Evolutionary conservation across 2,888 invertebrate genomes (phyloP).

Genomic region (Troides helena): DNA sequence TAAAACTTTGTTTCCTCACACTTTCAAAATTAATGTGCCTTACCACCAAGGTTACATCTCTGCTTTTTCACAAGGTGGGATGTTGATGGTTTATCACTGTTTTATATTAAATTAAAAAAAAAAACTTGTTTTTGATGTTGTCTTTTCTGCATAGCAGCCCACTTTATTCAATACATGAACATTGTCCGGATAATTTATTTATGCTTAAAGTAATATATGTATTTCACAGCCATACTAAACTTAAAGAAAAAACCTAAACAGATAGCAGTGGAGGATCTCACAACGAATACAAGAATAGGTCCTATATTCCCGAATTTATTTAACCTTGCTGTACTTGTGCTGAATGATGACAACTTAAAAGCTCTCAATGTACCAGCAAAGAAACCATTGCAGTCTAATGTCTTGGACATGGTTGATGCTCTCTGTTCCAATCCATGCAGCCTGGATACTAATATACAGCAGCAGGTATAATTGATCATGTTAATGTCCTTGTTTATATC

Average conservation of each 20-base stretch:
- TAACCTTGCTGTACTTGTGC: conserved; percentile 78
- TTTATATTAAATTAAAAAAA: too few relatives aligned
- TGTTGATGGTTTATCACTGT: too few relatives aligned
- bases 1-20: too few relatives aligned
- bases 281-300: conserved; percentile 79
- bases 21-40: too few relatives aligned
- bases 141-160: too few relatives aligned
- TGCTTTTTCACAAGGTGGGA: too few relatives aligned
- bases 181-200: too few relatives aligned
- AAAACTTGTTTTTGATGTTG: too few relatives aligned
- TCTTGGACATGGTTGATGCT: conserved; percentile 79
- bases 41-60: too few relatives aligned
- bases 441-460: conserved; percentile 78
- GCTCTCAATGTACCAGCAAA: conserved; percentile 73
- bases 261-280: conserved; percentile 78
- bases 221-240: conserved; percentile 71
- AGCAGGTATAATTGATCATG: conserved; percentile 61
- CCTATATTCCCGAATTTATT: conserved; percentile 82
- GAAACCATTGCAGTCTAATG: conserved; percentile 70
- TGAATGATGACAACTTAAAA: conserved; percentile 79
- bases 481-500: too few relatives aligned
- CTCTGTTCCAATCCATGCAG: conserved; percentile 81
- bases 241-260: conserved; percentile 74
- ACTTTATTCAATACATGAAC: too few relatives aligned
- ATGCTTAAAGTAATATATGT: not conserved